Conservation (phyloP, 2,888 invertebrate genomes). For the Cancer borealis region DNA sequence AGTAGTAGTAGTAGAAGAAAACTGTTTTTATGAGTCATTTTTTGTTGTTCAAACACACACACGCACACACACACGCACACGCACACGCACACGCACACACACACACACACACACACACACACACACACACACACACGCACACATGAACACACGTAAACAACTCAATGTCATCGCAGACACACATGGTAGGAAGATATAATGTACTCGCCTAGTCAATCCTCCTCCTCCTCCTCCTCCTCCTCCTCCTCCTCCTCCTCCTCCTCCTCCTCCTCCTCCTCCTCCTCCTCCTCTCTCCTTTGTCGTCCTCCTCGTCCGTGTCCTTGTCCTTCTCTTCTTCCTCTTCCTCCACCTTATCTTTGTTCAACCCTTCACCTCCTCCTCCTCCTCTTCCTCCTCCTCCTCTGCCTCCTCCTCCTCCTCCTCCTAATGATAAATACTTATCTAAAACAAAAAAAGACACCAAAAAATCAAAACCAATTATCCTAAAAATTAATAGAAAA, state of each 20-base stretch:
- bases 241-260: neutral
- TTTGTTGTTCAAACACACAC: neutral
- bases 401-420: neutral
- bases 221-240: no score
- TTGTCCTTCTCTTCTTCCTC: neutral
- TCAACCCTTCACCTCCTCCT: neutral
- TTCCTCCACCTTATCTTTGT: neutral
- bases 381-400: neutral
- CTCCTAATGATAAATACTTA: no score
- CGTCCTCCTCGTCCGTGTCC: neutral
- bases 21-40: neutral
- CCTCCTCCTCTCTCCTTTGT: neutral
- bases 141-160: neutral
- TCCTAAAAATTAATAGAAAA: no score
- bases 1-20: neutral
- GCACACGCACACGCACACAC: slow-evolving; percentile 17
- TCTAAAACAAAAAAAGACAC: no score
- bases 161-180: neutral
- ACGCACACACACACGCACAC: neutral
- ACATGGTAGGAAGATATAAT: neutral
- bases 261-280: slow-evolving; percentile 1
- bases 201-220: neutral
- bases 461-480: no score
- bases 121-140: neutral
- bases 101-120: slow-evolving; percentile 42